Evolutionary conservation across 2,888 invertebrate species (phyloP), one percentile per base, ranked within the genome.

Genomic region (Leptopilina drosophilae): DNA sequence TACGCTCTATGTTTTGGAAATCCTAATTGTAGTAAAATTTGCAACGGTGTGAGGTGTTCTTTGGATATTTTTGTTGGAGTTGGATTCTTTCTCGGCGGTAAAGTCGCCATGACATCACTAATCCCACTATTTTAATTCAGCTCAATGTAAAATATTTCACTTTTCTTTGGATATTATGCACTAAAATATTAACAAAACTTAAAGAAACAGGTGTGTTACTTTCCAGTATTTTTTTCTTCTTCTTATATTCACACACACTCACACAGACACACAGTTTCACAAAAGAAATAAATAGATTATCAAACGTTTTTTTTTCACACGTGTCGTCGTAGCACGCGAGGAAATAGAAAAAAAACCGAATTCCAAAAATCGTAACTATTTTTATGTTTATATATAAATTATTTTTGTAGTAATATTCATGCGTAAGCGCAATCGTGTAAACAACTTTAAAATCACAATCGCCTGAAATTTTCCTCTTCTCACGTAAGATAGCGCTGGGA

Each of bases 1-100:
- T 94, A 98, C 97, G 96, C 97, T 93, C 97, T 94, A 88, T 96
- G 95, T 92, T 95, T 96, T 5, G 96, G 95, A 92, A 98, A 97
- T 56, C 98, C 98, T 95, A 98, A 96, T 92, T 97, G 97, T 83
- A 97, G 92, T 59, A 98, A 93, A 79, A 96, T 96, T 93, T 97
- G 96, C 84, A 97, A 92, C 6, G 97, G 96, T 64, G 95, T 95
- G 83, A 95, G 92, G 92, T 95, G 94, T 90, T 95, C 95, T 91
- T 95, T 96, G 9, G 94, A 94, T 86, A 94, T 94, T 92, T 95
- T 95, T 81, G 95, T 95, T 11, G 95, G 95, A 78, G 95, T 94
- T 77, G 95, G 94, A 92, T 95, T 95, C 92, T 96, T 96, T 84
- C 96, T 93, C 62, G 96, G 96, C 83, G 97, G 96, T 91, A 96